These are phyloP conservation scores for Hyperopisus bebe DNA, from an alignment of 2,113 vertebrate genomes.

Conservation along the genomic window DNA sequence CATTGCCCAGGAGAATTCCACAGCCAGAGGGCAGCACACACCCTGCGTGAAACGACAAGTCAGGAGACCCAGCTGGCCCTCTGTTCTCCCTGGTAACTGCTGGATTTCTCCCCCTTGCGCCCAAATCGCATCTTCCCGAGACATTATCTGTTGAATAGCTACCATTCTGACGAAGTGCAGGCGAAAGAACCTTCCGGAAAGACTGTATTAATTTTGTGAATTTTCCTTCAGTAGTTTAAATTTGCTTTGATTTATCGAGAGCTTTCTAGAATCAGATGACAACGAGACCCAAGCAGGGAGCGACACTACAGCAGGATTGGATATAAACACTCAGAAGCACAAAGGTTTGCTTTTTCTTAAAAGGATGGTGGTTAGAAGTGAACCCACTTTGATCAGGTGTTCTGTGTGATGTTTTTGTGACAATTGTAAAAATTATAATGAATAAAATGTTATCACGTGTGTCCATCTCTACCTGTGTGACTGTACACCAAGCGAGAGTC, in stretches of 20 bases:
- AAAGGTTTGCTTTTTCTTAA: constrained; percentile 26
- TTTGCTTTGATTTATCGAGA: constrained; percentile 31
- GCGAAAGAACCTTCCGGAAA: constrained; percentile 22
- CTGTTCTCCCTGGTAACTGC: no score
- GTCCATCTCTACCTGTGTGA: neutral
- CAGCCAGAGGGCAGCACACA: neutral
- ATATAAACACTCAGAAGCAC: constrained; percentile 40
- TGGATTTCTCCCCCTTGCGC: neutral
- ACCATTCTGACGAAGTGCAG: constrained; percentile 25
- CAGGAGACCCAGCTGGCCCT: neutral
- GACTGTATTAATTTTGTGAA: constrained; percentile 22
- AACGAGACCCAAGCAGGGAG: constrained; percentile 11
- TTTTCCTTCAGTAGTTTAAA: constrained; percentile 16
- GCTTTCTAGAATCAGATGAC: constrained; percentile 34
- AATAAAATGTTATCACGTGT: constrained; percentile 42
- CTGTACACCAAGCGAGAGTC: neutral
- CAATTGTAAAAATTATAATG: constrained; percentile 50
- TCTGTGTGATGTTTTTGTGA: constrained; percentile 55
- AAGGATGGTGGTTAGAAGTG: constrained; percentile 30
- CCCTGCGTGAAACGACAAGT: neutral
- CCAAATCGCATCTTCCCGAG: constrained; percentile 16
- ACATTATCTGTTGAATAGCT: constrained; percentile 3
- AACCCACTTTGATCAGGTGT: constrained; percentile 39
- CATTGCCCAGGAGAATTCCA: neutral
- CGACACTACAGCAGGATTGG: constrained; percentile 24